phyloP scores from a whole-genome alignment of 1,140 invertebrate species.

The Trichonephila clavata region DNA sequence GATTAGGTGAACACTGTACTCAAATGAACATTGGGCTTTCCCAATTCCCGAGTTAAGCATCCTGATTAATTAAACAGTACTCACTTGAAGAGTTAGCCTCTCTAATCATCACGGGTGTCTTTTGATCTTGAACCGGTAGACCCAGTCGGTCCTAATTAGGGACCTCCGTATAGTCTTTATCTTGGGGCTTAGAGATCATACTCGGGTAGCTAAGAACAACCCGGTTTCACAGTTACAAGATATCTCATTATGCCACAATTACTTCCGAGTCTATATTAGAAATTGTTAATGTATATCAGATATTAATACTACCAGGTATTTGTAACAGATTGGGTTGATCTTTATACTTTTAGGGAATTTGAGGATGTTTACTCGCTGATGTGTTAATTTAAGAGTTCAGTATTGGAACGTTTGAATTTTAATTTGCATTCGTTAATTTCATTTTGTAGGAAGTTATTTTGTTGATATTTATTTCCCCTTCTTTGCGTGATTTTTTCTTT shows the following conservation, averaged over 20 bases:
- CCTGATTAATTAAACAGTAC: constrained; percentile 73
- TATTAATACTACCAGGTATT: constrained; percentile 41
- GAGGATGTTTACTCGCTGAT: background rate
- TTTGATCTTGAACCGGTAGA: constrained; percentile 65
- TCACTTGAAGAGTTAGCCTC: constrained; percentile 67
- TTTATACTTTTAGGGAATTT: background rate
- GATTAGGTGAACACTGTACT: constrained; percentile 68
- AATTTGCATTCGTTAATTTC: constrained; percentile 32
- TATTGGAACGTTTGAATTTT: background rate
- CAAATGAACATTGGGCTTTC: constrained; percentile 65
- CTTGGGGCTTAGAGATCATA: constrained; percentile 60
- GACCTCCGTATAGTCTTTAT: constrained; percentile 64
- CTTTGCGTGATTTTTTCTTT: too few relatives aligned
- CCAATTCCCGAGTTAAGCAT: constrained; percentile 63
- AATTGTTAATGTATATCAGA: constrained; percentile 54
- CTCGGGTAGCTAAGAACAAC: constrained; percentile 49
- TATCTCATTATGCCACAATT: constrained; percentile 61
- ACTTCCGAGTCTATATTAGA: constrained; percentile 26
- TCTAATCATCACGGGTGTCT: constrained; percentile 73
- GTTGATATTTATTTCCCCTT: background rate
- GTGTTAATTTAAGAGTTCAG: constrained; percentile 23
- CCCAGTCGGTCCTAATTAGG: constrained; percentile 63
- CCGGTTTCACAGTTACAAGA: constrained; percentile 48
- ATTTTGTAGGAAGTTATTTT: background rate
- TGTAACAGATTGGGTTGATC: constrained; percentile 13